Evolutionary conservation across 2,797 vertebrate species (phyloP).

Genomic region (Sebastes trivittatus): DNA sequence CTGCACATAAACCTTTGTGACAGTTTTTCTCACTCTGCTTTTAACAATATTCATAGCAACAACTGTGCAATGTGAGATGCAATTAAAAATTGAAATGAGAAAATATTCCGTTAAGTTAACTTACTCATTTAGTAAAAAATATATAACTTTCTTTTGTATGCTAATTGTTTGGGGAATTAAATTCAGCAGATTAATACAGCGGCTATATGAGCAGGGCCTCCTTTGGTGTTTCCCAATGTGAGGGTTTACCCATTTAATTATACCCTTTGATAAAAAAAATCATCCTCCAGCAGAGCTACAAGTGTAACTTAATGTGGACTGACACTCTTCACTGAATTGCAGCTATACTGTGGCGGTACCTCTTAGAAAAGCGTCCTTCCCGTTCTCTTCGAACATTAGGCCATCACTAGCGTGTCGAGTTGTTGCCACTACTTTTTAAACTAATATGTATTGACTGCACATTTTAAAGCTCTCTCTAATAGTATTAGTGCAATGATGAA

Average conservation of each 20-base stretch:
- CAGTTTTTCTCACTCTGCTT: background rate
- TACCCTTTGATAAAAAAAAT: background rate
- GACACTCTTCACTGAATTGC: background rate
- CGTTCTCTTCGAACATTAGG: background rate
- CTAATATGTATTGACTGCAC: conserved; percentile 13
- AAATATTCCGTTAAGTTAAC: background rate
- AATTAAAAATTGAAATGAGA: background rate
- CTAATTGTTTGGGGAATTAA: background rate
- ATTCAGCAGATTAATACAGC: background rate
- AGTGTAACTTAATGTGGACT: background rate
- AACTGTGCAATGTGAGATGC: background rate
- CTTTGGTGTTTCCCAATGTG: background rate
- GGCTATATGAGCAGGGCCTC: background rate
- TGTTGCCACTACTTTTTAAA: conserved; percentile 10
- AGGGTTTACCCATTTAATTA: background rate
- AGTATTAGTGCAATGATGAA: conserved; percentile 31
- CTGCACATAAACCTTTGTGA: background rate
- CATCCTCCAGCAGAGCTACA: background rate
- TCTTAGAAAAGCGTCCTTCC: background rate
- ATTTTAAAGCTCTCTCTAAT: conserved; percentile 34
- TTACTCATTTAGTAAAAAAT: background rate
- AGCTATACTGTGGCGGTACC: background rate
- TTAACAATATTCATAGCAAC: background rate
- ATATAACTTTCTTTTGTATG: background rate
- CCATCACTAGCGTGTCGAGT: background rate